These are phyloP conservation scores for Acanthosepion esculentum DNA, from an alignment of 2,888 invertebrate genomes.

Conservation along the genomic window DNA sequence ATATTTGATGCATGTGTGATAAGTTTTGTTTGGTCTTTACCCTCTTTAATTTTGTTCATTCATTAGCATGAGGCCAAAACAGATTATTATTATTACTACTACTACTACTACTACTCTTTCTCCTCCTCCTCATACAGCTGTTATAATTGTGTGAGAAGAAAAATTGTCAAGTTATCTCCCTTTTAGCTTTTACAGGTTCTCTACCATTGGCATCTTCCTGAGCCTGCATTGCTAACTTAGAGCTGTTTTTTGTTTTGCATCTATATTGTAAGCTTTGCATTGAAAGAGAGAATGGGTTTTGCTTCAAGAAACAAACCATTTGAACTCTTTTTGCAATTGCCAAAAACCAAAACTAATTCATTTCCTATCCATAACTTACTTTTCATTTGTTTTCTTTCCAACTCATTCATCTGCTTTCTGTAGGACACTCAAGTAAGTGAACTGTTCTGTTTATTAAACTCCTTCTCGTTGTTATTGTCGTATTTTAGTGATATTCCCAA, in stretches of 20 bases:
- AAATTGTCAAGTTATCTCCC: slow-evolving; percentile 25
- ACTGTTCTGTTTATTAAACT: slow-evolving; percentile 33
- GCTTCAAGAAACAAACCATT: background rate
- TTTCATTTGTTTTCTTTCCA: slow-evolving; percentile 41
- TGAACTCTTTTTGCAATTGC: background rate
- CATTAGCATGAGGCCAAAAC: background rate
- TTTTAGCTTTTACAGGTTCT: slow-evolving; percentile 7
- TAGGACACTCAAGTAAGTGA: slow-evolving; percentile 47
- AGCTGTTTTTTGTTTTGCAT: background rate
- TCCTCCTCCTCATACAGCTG: no score
- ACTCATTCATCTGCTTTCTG: slow-evolving; percentile 43
- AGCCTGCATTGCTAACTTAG: background rate
- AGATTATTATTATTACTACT: background rate
- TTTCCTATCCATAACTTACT: background rate
- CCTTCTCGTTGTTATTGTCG: background rate
- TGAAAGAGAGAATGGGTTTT: background rate
- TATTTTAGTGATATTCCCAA: slow-evolving; percentile 35
- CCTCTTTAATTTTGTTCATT: background rate
- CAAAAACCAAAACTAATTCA: background rate
- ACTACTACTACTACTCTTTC: no score
- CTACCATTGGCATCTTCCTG: background rate
- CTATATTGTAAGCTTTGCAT: slow-evolving; percentile 33
- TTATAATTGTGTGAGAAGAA: background rate
- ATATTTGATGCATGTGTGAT: slow-evolving; percentile 24
- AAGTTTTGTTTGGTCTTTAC: slow-evolving; percentile 8